These are phyloP conservation scores for Thera obeliscata DNA, from an alignment of 2,888 invertebrate species.

Conservation along the genomic window DNA sequence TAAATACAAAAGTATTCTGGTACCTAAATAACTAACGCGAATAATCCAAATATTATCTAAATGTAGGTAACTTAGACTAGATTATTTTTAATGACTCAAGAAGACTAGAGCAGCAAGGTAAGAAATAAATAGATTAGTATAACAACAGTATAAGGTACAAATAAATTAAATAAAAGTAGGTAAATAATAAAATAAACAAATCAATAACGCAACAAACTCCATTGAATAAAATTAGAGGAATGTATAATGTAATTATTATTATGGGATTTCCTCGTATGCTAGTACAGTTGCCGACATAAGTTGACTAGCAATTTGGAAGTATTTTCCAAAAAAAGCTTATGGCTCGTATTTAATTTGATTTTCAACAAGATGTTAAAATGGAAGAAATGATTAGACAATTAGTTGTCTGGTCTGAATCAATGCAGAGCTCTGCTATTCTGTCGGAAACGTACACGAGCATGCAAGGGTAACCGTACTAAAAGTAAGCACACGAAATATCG, in stretches of 20 bases:
- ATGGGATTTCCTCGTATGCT: conserved; percentile 21
- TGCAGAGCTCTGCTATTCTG: not conserved
- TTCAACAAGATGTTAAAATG: not conserved
- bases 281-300: not conserved
- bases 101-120: conserved; percentile 53
- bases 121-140: conserved; percentile 48
- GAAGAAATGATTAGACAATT: not conserved
- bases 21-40: conserved; percentile 31
- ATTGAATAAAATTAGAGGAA: conserved; percentile 56
- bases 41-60: conserved; percentile 22
- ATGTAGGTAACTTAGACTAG: conserved; percentile 50
- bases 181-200: conserved; percentile 56
- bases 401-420: too few species aligned
- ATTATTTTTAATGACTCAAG: conserved; percentile 52
- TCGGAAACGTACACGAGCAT: not conserved
- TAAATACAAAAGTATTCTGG: conserved; percentile 39
- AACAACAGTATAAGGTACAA: conserved; percentile 51
- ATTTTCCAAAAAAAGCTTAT: not conserved
- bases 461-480: not conserved
- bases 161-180: conserved; percentile 16
- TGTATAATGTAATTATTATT: conserved; percentile 48
- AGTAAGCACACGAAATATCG: conserved; percentile 1
- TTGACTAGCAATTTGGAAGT: not conserved
- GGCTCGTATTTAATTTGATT: too few species aligned
- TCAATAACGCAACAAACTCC: conserved; percentile 48